phyloP scores from a whole-genome alignment of 2,888 invertebrate species.

The Orgyia antiqua region DNA sequence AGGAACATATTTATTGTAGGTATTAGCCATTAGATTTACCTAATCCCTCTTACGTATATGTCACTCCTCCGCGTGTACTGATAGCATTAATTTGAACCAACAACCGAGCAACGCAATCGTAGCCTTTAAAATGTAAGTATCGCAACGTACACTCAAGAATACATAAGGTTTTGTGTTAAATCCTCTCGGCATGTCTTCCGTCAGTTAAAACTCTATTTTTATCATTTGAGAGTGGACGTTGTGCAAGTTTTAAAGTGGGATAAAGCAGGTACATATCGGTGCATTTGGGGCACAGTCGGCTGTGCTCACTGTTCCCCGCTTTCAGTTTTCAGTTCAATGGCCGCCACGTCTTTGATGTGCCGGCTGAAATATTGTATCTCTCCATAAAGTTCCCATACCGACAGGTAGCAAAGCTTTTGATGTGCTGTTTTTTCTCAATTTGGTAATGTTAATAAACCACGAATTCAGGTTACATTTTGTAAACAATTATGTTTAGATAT shows the following conservation, averaged over 20 bases:
- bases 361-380: slow-evolving; percentile 54
- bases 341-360: slow-evolving; percentile 56
- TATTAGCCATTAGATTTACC: too few species aligned
- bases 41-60: slow-evolving; percentile 5
- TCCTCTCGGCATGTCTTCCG: slow-evolving; percentile 11
- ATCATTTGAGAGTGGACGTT: slow-evolving; percentile 22
- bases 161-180: too few species aligned
- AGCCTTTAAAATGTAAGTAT: too few species aligned
- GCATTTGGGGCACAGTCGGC: slow-evolving; percentile 28
- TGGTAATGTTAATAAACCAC: slow-evolving; percentile 22
- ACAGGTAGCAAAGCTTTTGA: slow-evolving; percentile 51
- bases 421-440: slow-evolving; percentile 30
- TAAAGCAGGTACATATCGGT: slow-evolving; percentile 22
- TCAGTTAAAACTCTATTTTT: slow-evolving; percentile 31
- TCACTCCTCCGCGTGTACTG: background rate
- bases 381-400: slow-evolving; percentile 34
- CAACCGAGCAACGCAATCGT: too few species aligned
- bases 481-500: slow-evolving; percentile 9
- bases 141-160: too few species aligned
- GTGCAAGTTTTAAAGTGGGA: slow-evolving; percentile 31
- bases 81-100: too few species aligned
- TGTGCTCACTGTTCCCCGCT: slow-evolving; percentile 26
- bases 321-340: slow-evolving; percentile 59
- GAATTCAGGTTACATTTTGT: slow-evolving; percentile 15
- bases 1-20: too few species aligned